phyloP scores from a whole-genome alignment of 2,888 invertebrate genomes.

The Athetis lepigone region DNA sequence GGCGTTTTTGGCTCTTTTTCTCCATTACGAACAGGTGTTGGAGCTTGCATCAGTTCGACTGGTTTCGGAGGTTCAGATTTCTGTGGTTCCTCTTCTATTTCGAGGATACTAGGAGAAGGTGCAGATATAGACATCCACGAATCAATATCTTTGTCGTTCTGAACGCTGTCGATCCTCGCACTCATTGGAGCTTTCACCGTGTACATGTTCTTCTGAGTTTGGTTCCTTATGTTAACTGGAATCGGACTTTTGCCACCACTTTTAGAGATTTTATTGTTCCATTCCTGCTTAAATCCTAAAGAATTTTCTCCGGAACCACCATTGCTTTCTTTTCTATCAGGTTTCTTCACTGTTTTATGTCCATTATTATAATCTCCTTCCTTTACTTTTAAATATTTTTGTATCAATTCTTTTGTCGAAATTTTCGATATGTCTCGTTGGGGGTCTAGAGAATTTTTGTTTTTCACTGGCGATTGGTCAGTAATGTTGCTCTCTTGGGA shows the following conservation, averaged over 20 bases:
- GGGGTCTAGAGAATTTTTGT: slow-evolving; percentile 72
- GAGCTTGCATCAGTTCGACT: slow-evolving; percentile 45
- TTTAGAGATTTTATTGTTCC: slow-evolving; percentile 79
- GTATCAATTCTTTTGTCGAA: slow-evolving; percentile 85
- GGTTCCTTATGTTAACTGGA: slow-evolving; percentile 71
- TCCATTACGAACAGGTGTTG: slow-evolving; percentile 24
- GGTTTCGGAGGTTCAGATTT: slow-evolving; percentile 42
- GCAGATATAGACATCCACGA: slow-evolving; percentile 88
- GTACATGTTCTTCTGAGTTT: slow-evolving; percentile 77
- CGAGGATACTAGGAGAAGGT: slow-evolving; percentile 79
- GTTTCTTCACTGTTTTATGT: slow-evolving; percentile 73
- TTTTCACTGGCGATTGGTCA: slow-evolving; percentile 65
- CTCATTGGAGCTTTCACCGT: slow-evolving; percentile 77
- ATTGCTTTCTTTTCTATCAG: slow-evolving; percentile 76
- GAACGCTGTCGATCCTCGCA: slow-evolving; percentile 83
- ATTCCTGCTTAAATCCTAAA: slow-evolving; percentile 73
- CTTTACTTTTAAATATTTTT: slow-evolving; percentile 87
- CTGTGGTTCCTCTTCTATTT: slow-evolving; percentile 58
- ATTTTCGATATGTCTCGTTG: slow-evolving; percentile 82
- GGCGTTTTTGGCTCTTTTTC: slow-evolving; percentile 66
- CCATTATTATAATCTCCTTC: slow-evolving; percentile 78
- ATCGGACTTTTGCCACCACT: slow-evolving; percentile 64
- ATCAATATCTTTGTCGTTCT: slow-evolving; percentile 86
- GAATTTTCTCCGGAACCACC: slow-evolving; percentile 70
- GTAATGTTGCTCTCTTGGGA: slow-evolving; percentile 64